Evolutionary conservation across 2,797 vertebrate genomes (phyloP).

Genomic region (Pseudocheirus occidentalis): DNA sequence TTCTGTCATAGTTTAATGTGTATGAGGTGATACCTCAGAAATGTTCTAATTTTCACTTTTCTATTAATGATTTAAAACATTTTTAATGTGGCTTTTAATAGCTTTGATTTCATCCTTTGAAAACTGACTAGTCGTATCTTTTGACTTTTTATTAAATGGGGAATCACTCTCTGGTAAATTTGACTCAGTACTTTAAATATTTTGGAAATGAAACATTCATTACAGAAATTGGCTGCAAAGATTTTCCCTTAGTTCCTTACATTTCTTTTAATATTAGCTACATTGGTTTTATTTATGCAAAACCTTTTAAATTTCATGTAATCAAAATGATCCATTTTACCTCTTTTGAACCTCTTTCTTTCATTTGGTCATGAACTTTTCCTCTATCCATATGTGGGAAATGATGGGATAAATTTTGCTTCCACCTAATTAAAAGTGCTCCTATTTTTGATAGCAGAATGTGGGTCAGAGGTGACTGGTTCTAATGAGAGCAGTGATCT

Average conservation of each 20-base stretch:
- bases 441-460: no score
- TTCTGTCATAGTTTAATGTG: not conserved
- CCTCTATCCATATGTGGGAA: no score
- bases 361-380: not conserved
- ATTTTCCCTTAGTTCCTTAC: not conserved
- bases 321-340: not conserved
- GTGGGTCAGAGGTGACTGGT: no score
- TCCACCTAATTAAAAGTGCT: no score
- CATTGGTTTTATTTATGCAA: not conserved
- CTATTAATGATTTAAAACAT: not conserved
- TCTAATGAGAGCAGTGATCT: no score
- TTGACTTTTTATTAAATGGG: not conserved
- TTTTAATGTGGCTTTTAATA: not conserved
- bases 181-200: not conserved
- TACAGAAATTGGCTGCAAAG: not conserved
- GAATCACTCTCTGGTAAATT: not conserved
- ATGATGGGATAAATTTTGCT: no score
- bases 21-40: not conserved
- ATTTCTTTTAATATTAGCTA: not conserved
- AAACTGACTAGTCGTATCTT: not conserved
- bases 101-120: not conserved
- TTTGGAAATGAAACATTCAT: not conserved
- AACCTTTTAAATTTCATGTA: not conserved
- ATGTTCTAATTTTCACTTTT: not conserved
- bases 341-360: not conserved